phyloP scores from a whole-genome alignment of 1,140 invertebrate genomes.

The Heliconius melpomene region DNA sequence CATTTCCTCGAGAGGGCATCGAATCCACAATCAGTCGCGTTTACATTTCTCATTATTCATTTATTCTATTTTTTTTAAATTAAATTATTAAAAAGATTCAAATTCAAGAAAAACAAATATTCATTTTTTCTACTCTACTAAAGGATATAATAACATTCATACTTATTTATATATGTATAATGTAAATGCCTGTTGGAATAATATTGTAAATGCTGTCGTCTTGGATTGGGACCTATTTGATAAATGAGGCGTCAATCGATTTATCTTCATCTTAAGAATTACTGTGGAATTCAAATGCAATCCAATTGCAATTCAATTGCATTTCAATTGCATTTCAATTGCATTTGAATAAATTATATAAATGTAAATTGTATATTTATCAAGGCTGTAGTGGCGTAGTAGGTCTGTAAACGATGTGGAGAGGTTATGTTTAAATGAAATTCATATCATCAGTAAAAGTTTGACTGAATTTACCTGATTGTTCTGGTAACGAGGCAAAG shows the following conservation, averaged over 20 bases:
- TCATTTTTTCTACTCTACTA: too few species aligned
- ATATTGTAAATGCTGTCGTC: neutral
- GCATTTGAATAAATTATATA: slow-evolving; percentile 2
- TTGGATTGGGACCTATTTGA: neutral
- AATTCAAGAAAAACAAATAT: too few species aligned
- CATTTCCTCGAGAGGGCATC: too few species aligned
- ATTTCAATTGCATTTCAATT: neutral
- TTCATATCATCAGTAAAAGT: too few species aligned
- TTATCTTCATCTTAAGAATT: slow-evolving; percentile 4
- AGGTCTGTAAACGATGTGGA: too few species aligned
- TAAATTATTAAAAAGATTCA: too few species aligned
- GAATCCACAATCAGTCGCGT: too few species aligned
- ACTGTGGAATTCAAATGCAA: neutral
- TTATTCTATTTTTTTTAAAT: too few species aligned
- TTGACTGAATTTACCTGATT: too few species aligned
- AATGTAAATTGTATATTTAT: neutral
- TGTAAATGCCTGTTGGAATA: neutral
- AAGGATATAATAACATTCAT: neutral
- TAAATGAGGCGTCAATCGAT: slow-evolving; percentile 3
- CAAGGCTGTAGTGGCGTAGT: too few species aligned
- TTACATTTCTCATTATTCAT: too few species aligned
- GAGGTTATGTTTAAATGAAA: too few species aligned
- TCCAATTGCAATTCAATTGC: neutral
- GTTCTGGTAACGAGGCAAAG: neutral
- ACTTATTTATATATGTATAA: neutral